A percentile compares a stretch with the other conserved stretches of the same genome.
These are phyloP conservation scores for Smittia aterrima DNA, from an alignment of 2,888 invertebrate genomes.

Conservation along the genomic window DNA sequence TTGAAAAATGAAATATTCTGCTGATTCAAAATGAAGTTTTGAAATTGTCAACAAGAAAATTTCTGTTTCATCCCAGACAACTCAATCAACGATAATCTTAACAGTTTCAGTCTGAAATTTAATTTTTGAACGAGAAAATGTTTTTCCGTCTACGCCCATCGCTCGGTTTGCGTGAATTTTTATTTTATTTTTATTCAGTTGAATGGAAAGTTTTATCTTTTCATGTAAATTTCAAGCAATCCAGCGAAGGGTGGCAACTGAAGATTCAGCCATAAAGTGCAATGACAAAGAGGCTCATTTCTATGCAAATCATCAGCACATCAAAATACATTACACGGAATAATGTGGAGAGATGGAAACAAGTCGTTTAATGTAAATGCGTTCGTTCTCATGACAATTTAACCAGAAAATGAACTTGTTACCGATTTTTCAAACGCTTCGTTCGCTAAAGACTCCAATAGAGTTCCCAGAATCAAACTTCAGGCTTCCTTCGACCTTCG, in stretches of 20 bases:
- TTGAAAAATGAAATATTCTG: too few species aligned
- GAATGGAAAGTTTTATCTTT: not conserved
- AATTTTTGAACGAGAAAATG: too few species aligned
- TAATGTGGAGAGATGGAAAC: constrained; percentile 30
- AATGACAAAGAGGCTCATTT: constrained; percentile 16
- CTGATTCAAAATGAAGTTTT: too few species aligned
- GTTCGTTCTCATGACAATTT: not conserved
- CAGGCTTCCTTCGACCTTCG: not conserved
- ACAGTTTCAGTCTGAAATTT: too few species aligned
- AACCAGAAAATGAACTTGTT: constrained; percentile 28
- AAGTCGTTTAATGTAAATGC: constrained; percentile 18
- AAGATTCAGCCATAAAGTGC: constrained; percentile 23
- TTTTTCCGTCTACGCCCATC: too few species aligned
- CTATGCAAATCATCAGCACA: constrained; percentile 25
- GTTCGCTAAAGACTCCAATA: not conserved
- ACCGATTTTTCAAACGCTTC: not conserved
- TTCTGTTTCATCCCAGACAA: too few species aligned
- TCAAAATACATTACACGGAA: constrained; percentile 34
- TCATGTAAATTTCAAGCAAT: constrained; percentile 7
- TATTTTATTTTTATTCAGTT: too few species aligned
- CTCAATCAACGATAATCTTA: too few species aligned
- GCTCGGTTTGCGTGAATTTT: too few species aligned
- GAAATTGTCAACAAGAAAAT: too few species aligned
- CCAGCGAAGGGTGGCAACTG: constrained; percentile 1
- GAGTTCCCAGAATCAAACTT: constrained; percentile 30